phyloP scores from a whole-genome alignment of 2,113 vertebrate species.

The Bos indicus region DNA sequence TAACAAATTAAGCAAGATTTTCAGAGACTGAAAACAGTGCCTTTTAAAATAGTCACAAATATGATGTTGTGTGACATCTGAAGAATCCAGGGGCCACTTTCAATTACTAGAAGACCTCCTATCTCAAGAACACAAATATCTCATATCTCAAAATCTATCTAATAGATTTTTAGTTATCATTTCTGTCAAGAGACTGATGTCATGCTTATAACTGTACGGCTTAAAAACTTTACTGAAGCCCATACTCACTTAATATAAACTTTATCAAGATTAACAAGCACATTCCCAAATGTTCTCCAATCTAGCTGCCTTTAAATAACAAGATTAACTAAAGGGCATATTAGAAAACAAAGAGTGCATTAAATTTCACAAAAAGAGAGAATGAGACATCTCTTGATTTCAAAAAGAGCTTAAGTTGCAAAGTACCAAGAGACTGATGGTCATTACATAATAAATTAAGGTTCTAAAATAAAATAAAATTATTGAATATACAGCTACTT shows the following conservation, averaged over 20 bases:
- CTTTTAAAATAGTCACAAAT: background rate
- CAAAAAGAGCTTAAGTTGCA: background rate
- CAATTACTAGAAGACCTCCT: slow-evolving; percentile 14
- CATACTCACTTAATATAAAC: slow-evolving; percentile 14
- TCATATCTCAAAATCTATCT: background rate
- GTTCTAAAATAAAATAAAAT: background rate
- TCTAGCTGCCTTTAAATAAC: slow-evolving; percentile 43
- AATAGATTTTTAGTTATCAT: background rate
- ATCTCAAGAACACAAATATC: background rate
- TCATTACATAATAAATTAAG: background rate
- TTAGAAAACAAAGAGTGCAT: background rate
- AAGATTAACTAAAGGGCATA: slow-evolving; percentile 9
- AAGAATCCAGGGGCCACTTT: slow-evolving; percentile 21
- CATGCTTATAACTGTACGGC: background rate
- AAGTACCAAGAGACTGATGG: background rate
- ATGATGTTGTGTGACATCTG: background rate
- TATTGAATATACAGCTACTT: background rate
- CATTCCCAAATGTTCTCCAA: background rate
- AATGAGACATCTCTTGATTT: background rate
- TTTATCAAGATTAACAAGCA: background rate
- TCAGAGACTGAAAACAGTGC: background rate
- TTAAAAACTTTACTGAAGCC: background rate
- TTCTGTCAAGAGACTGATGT: slow-evolving; percentile 3
- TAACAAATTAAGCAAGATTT: slow-evolving; percentile 62
- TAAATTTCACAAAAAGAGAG: background rate